Evolutionary conservation across 1,140 invertebrate species (phyloP), one percentile per base, ranked within the genome.

Genomic region (Agrilus planipennis): DNA sequence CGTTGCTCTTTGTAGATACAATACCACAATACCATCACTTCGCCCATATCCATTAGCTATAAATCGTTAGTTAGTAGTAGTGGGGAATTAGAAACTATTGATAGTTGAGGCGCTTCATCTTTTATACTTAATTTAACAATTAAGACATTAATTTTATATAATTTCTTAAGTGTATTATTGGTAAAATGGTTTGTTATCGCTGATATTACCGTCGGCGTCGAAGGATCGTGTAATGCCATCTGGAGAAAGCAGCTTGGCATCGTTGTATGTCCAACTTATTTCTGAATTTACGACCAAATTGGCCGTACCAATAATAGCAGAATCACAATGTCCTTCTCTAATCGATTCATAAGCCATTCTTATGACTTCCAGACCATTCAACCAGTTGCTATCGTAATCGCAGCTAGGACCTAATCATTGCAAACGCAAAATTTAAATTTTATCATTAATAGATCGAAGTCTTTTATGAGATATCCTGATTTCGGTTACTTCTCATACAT

Each of bases 1-100:
- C 41, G 79, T 76, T 2, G 77, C 73, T 54, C 83, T 84, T 63
- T 95, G 91, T 5, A 97, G 59, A 47, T 82, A 82, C 22, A 90
- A 62, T 0, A 81, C 78, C 5, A 75, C 75, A n/a, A 93, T 70
- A 1, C 87, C 80, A 64, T 87, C 82, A 9, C 79, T 76, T 11
- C 83, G 68, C 1, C 72, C 76, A 52, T 86, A 87, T 1, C 84
- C 84, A 45, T 76, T 75, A 1, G 81, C 84, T 73, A 76, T 18
- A 60, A 63, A n/a, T n/a, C n/a, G n/a, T n/a, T n/a, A n/a, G n/a
- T n/a, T n/a, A n/a, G n/a, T n/a, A n/a, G n/a, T n/a, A n/a, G n/a
- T n/a, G n/a, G n/a, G n/a, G n/a, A n/a, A n/a, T n/a, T n/a, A n/a
- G n/a, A n/a, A n/a, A n/a, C n/a, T n/a, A n/a, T n/a, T n/a, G n/a